A percentile compares a stretch with the other conserved stretches of the same genome.
Evolutionary conservation across 2,113 vertebrate species (phyloP).

Genomic region (Apistogramma diplotaenia): DNA sequence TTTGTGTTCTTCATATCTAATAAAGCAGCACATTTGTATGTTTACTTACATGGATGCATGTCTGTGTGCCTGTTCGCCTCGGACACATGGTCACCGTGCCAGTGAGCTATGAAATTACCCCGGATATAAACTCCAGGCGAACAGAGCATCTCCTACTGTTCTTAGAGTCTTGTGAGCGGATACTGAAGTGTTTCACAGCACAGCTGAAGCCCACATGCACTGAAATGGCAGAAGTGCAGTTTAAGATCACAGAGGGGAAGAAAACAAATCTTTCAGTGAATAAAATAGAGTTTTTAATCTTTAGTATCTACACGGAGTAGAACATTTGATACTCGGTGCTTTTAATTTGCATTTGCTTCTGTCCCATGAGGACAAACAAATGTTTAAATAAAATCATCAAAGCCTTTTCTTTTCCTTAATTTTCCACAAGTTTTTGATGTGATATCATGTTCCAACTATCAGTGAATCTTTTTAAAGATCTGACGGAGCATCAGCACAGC

Average conservation of each 20-base stretch:
- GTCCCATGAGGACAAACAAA: background rate
- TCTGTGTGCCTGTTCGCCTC: background rate
- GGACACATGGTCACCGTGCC: background rate
- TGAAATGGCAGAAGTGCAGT: background rate
- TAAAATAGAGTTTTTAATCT: slow-evolving; percentile 25
- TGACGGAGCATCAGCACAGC: background rate
- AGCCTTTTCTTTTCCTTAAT: background rate
- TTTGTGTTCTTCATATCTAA: background rate
- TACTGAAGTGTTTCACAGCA: background rate
- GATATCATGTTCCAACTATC: background rate
- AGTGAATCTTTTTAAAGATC: background rate
- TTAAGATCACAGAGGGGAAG: background rate
- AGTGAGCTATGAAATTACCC: background rate
- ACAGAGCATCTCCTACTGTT: background rate
- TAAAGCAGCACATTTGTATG: background rate
- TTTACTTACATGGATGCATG: background rate
- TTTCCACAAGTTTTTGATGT: background rate
- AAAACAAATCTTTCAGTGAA: background rate
- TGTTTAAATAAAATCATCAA: slow-evolving; percentile 14
- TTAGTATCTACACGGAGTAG: background rate
- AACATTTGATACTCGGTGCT: background rate
- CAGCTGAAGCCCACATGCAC: background rate
- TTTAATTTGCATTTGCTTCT: slow-evolving; percentile 2
- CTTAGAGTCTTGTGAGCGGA: background rate
- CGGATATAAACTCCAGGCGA: background rate